A percentile compares a stretch with the other conserved stretches of the same genome.
phyloP scores from a whole-genome alignment of 2,797 vertebrate genomes.

The Heterohyrax brucei region DNA sequence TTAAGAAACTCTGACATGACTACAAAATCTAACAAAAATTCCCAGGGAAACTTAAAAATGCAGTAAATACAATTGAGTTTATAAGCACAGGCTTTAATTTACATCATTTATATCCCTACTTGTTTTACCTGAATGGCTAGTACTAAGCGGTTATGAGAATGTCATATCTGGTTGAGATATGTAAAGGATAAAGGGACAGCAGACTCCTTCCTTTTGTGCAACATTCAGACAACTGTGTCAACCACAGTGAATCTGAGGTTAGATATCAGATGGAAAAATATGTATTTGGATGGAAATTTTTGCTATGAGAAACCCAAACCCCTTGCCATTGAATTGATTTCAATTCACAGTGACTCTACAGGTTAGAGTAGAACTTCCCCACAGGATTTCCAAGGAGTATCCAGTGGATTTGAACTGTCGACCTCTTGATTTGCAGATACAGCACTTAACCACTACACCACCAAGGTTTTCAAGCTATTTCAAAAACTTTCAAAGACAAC shows the following conservation, averaged over 20 bases:
- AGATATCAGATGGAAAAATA: not conserved
- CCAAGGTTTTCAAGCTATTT: not conserved
- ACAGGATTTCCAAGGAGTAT: too few species aligned
- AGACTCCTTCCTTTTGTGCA: not conserved
- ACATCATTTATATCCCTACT: not conserved
- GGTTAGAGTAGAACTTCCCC: too few species aligned
- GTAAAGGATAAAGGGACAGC: not conserved
- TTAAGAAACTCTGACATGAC: not conserved
- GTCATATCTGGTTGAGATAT: not conserved
- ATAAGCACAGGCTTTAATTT: not conserved
- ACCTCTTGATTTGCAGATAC: too few species aligned
- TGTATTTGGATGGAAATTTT: not conserved
- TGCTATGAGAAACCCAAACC: not conserved
- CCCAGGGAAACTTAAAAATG: not conserved
- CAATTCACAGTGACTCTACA: too few species aligned
- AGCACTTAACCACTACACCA: too few species aligned
- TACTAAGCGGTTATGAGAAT: not conserved
- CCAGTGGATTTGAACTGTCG: too few species aligned
- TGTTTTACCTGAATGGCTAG: not conserved
- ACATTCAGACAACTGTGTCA: not conserved
- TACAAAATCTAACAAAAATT: slow-evolving; percentile 16
- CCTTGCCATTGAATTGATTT: too few species aligned
- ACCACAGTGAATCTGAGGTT: not conserved
- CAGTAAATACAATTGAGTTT: not conserved
- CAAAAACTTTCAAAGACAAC: not conserved